Conservation (phyloP, 2,888 invertebrate genomes). For the Anarsia innoxiella region DNA sequence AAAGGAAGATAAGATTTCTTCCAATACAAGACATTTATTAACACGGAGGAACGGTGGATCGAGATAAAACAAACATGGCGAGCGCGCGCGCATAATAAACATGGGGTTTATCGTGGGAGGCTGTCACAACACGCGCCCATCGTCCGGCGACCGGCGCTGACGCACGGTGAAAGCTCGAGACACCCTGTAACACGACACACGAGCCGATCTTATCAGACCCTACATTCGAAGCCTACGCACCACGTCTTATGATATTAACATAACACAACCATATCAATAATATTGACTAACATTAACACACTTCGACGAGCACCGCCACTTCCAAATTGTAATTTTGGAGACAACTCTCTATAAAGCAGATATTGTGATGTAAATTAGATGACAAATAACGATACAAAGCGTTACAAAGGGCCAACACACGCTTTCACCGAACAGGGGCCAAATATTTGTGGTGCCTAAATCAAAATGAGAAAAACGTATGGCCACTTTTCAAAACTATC, state of each 20-base stretch:
- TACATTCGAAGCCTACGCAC: constrained; percentile 59
- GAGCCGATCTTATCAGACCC: constrained; percentile 53
- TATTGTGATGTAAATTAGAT: neutral
- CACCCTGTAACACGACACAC: constrained; percentile 53
- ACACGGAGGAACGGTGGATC: constrained; percentile 64
- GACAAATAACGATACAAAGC: neutral
- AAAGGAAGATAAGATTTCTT: constrained; percentile 46
- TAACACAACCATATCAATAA: constrained; percentile 33
- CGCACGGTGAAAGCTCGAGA: constrained; percentile 64
- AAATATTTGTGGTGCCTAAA: constrained; percentile 5
- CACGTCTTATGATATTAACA: constrained; percentile 34
- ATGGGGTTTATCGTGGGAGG: constrained; percentile 71
- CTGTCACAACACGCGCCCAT: constrained; percentile 70
- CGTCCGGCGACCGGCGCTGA: constrained; percentile 43
- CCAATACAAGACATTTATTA: constrained; percentile 70
- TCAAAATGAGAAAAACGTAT: constrained; percentile 5
- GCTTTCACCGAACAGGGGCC: constrained; percentile 1
- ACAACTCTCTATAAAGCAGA: neutral
- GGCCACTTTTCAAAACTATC: constrained; percentile 34
- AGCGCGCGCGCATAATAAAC: constrained; percentile 68
- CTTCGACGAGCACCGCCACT: constrained; percentile 27
- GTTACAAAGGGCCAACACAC: neutral
- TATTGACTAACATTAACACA: constrained; percentile 42
- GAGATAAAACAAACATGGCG: constrained; percentile 75
- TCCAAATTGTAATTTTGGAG: neutral